A percentile compares a stretch with the other conserved stretches of the same genome.
phyloP scores from a whole-genome alignment of 2,888 invertebrate species.

The Tetragonula carbonaria region DNA sequence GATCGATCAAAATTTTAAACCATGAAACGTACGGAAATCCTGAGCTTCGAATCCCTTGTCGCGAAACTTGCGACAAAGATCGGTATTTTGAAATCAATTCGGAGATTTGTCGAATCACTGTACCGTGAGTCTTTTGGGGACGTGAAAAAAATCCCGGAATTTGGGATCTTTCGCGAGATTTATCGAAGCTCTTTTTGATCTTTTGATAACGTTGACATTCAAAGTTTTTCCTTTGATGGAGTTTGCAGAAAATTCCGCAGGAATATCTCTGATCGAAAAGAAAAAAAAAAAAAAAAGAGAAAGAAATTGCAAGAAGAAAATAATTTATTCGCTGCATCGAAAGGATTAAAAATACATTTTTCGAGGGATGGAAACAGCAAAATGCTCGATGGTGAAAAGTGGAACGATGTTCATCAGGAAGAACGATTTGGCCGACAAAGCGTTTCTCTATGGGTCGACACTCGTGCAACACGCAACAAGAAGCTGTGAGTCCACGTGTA shows the following conservation, averaged over 20 bases:
- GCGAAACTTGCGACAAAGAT: too few relatives aligned
- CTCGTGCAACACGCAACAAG: constrained; percentile 41
- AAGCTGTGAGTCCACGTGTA: constrained; percentile 42
- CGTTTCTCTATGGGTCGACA: constrained; percentile 14
- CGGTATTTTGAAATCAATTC: too few relatives aligned
- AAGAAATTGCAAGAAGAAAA: background rate
- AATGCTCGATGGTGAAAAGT: constrained; percentile 8
- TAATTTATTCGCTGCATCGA: constrained; percentile 15
- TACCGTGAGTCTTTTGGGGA: background rate
- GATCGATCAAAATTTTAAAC: too few relatives aligned
- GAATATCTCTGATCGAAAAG: too few relatives aligned
- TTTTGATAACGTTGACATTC: too few relatives aligned
- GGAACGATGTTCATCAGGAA: constrained; percentile 14
- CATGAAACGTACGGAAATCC: too few relatives aligned
- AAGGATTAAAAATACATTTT: background rate
- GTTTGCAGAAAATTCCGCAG: background rate
- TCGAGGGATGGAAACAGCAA: too few relatives aligned
- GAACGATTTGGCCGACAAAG: constrained; percentile 29
- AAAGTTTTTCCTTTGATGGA: too few relatives aligned
- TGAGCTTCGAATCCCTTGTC: too few relatives aligned
- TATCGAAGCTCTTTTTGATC: background rate
- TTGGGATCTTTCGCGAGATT: background rate
- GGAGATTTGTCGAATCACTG: background rate
- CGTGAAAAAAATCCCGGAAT: background rate
- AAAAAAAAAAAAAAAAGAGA: too few relatives aligned